These are phyloP conservation scores for Eulemur mongoz DNA, from an alignment of 2,797 vertebrate species.

Conservation along the genomic window DNA sequence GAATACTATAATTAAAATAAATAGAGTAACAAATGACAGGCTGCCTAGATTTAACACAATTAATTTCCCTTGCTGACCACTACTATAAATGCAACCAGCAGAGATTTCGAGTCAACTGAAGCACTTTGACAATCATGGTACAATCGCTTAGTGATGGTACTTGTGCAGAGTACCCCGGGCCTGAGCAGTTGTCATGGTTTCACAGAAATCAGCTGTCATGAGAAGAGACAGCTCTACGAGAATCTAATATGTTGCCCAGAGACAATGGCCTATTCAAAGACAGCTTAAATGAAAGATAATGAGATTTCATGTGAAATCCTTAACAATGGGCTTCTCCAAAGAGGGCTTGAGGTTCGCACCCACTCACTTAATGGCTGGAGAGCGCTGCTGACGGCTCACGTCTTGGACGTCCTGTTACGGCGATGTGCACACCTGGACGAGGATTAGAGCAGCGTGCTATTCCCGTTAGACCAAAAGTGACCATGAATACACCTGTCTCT, in stretches of 20 bases:
- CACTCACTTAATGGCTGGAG: accelerated
- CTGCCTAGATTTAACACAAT: neutral
- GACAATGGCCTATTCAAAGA: neutral
- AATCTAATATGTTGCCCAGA: neutral
- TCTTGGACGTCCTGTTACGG: neutral
- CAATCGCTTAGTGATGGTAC: neutral
- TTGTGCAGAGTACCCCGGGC: neutral
- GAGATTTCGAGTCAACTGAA: neutral
- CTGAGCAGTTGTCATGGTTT: neutral
- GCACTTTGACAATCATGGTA: neutral
- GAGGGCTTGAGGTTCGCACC: neutral
- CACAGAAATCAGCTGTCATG: neutral
- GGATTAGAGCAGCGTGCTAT: too few species aligned
- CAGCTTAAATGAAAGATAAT: neutral
- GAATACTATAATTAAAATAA: neutral
- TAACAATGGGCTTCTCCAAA: neutral
- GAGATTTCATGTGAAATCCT: neutral
- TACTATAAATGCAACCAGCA: neutral
- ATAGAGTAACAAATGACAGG: neutral
- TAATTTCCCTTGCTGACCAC: neutral
- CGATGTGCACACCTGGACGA: accelerated
- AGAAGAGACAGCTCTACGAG: neutral
- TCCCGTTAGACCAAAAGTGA: accelerated
- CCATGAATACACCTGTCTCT: too few species aligned
- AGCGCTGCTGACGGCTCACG: accelerated